phyloP scores from a whole-genome alignment of 2,113 vertebrate species.

The Aramus guarauna region DNA sequence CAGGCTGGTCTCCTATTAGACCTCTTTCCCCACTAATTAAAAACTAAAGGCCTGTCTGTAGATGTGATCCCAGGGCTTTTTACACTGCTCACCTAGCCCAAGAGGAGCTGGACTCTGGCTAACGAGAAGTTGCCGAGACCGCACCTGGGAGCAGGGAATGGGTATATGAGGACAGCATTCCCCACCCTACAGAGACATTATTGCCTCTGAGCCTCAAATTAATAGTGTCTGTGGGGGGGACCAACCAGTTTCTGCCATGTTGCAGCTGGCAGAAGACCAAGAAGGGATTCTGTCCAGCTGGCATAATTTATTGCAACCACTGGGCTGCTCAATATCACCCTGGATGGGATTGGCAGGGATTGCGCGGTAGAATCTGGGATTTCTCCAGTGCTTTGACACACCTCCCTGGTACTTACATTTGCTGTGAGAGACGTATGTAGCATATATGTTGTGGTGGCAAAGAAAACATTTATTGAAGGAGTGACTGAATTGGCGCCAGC shows the following conservation, averaged over 20 bases:
- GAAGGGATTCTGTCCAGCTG: constrained; percentile 13
- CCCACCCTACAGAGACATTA: neutral
- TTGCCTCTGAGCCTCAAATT: neutral
- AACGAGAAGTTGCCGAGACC: neutral
- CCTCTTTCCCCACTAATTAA: neutral
- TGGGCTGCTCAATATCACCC: constrained; percentile 14
- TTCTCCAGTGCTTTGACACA: constrained; percentile 26
- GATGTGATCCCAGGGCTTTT: neutral
- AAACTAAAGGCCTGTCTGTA: neutral
- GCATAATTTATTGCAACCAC: neutral
- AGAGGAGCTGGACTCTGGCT: neutral
- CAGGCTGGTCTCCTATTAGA: neutral
- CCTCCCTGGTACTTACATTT: neutral
- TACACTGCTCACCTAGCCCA: neutral
- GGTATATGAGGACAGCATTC: neutral
- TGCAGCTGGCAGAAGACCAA: neutral
- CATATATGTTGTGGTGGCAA: neutral
- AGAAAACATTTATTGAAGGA: neutral
- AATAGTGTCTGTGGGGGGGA: neutral
- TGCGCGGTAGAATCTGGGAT: neutral
- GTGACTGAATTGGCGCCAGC: neutral
- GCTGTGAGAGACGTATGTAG: neutral
- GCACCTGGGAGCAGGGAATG: neutral
- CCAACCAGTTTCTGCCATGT: neutral
- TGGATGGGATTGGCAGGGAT: neutral